Evolutionary conservation across 2,797 vertebrate species (phyloP).

Genomic region (Molossus alvarezi): DNA sequence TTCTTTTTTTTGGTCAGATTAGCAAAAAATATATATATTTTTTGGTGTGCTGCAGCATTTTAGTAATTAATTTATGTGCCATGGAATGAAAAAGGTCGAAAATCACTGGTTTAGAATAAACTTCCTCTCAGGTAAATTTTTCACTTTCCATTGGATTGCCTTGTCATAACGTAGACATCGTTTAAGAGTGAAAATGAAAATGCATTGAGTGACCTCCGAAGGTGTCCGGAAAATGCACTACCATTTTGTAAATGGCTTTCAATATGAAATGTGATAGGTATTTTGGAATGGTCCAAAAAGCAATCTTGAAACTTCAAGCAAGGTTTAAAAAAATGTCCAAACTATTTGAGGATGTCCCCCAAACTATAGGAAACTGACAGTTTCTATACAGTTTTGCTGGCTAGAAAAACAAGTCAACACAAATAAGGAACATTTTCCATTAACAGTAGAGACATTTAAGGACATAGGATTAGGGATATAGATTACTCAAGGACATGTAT

Average conservation of each 20-base stretch:
- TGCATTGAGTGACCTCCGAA: conserved; percentile 72
- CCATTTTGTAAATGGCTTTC: conserved; percentile 82
- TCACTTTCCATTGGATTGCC: conserved; percentile 48
- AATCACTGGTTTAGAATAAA: conserved; percentile 24
- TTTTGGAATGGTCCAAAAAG: conserved; percentile 82
- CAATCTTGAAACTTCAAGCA: conserved; percentile 83
- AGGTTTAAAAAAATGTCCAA: conserved; percentile 74
- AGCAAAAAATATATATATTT: neutral
- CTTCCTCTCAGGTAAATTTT: conserved; percentile 45
- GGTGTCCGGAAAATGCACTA: conserved; percentile 69
- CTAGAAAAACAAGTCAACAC: conserved; percentile 48
- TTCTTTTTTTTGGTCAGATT: neutral
- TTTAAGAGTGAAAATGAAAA: conserved; percentile 76
- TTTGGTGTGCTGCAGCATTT: neutral
- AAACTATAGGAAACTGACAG: conserved; percentile 62
- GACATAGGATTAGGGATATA: neutral
- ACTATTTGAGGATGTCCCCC: conserved; percentile 41
- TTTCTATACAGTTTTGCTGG: conserved; percentile 55
- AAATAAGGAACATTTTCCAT: conserved; percentile 32
- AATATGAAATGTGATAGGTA: conserved; percentile 82
- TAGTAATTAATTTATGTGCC: neutral
- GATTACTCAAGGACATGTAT: neutral
- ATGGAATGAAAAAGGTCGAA: neutral
- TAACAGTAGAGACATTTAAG: conserved; percentile 39
- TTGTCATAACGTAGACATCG: conserved; percentile 48